Evolutionary conservation across 2,888 invertebrate genomes (phyloP).

Genomic region (Caenorhabditis sp.): DNA sequence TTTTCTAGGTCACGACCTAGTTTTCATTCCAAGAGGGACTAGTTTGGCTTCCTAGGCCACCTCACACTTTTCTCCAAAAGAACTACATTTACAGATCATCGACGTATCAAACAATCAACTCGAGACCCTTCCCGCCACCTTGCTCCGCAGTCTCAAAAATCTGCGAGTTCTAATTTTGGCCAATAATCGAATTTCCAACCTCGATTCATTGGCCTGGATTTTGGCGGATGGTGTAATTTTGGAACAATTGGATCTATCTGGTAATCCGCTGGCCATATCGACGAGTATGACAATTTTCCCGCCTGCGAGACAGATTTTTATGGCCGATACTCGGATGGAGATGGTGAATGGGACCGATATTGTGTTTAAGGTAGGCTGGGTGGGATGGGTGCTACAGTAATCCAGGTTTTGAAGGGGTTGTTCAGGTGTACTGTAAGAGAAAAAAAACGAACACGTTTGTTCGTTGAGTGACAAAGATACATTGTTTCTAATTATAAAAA

Average conservation of each 20-base stretch:
- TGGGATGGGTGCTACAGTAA: no score
- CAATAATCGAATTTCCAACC: conserved; percentile 55
- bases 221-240: conserved; percentile 53
- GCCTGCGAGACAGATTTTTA: conserved; percentile 51
- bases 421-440: no score
- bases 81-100: conserved; percentile 16
- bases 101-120: conserved; percentile 60
- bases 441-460: no score
- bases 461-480: no score
- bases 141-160: conserved; percentile 51
- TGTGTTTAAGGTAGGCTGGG: conserved; percentile 46
- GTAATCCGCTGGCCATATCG: conserved; percentile 56
- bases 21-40: no score
- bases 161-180: conserved; percentile 54
- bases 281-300: conserved; percentile 50
- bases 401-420: no score
- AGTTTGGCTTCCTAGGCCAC: neutral
- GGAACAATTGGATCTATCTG: conserved; percentile 56
- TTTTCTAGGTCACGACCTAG: no score
- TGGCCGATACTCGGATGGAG: conserved; percentile 52
- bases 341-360: conserved; percentile 50
- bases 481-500: no score
- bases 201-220: conserved; percentile 52
- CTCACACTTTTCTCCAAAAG: neutral
- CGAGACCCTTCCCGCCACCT: conserved; percentile 54